Percentiles rank a stretch among this genome's conserved stretches.
phyloP scores from a whole-genome alignment of 2,797 vertebrate genomes.

The Oryzias dopingdopingensis region DNA sequence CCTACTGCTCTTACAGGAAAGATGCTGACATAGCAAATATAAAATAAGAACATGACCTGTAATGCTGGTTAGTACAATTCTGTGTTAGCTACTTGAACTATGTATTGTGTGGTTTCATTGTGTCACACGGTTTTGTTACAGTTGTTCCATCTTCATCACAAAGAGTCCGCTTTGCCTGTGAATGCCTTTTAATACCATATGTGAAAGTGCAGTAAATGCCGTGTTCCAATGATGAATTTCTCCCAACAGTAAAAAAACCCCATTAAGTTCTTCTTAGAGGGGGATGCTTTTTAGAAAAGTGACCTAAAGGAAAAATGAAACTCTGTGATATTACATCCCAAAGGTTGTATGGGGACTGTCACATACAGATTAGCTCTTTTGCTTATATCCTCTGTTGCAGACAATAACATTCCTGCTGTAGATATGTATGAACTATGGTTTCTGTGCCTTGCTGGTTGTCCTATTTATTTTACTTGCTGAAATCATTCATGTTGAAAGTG shows the following conservation, averaged over 20 bases:
- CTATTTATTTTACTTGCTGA: slow-evolving; percentile 19
- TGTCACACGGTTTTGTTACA: neutral
- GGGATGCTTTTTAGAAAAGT: slow-evolving; percentile 28
- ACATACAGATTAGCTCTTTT: slow-evolving; percentile 56
- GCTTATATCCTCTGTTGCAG: slow-evolving; percentile 45
- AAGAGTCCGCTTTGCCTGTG: slow-evolving; percentile 45
- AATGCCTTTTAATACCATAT: slow-evolving; percentile 45
- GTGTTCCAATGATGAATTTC: slow-evolving; percentile 52
- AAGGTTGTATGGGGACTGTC: slow-evolving; percentile 37
- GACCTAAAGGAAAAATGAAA: slow-evolving; percentile 48
- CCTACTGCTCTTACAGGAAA: neutral
- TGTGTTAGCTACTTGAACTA: slow-evolving; percentile 17
- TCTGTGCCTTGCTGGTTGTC: slow-evolving; percentile 8
- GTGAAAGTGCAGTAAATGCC: slow-evolving; percentile 57
- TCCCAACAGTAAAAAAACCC: slow-evolving; percentile 29
- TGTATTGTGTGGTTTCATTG: slow-evolving; percentile 12
- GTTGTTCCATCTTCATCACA: slow-evolving; percentile 18
- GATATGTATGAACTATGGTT: slow-evolving; percentile 52
- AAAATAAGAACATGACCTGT: slow-evolving; percentile 14
- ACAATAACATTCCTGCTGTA: slow-evolving; percentile 51
- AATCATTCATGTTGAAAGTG: slow-evolving; percentile 24
- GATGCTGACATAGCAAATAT: slow-evolving; percentile 20
- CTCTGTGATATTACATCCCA: slow-evolving; percentile 39
- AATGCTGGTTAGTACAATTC: slow-evolving; percentile 1
- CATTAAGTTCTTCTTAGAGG: slow-evolving; percentile 54